phyloP scores from a whole-genome alignment of 1,140 invertebrate species.

The Nephila pilipes region DNA sequence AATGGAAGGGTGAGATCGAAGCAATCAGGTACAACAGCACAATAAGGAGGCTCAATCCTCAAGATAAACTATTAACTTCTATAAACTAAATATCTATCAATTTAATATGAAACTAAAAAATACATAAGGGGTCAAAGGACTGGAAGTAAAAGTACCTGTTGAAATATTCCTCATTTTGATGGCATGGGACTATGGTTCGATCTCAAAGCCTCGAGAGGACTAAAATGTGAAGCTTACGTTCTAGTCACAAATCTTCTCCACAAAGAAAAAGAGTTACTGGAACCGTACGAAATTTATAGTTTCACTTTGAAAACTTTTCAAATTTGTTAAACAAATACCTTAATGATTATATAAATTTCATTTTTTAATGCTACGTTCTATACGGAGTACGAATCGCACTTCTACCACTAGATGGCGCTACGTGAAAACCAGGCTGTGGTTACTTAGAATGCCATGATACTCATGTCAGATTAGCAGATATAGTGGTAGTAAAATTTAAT shows the following conservation, averaged over 20 bases:
- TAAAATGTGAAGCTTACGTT: neutral
- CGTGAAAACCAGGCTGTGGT: slow-evolving; percentile 30
- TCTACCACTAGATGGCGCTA: slow-evolving; percentile 38
- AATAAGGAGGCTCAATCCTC: neutral
- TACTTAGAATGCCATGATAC: neutral
- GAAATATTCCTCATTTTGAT: neutral
- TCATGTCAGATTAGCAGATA: too few species aligned
- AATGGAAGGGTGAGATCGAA: neutral
- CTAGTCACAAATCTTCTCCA: neutral
- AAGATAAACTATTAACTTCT: neutral
- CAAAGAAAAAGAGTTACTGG: neutral
- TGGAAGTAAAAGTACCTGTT: neutral
- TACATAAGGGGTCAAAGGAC: neutral
- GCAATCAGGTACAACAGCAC: neutral
- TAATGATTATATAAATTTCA: neutral
- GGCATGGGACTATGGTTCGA: neutral
- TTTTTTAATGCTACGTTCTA: neutral
- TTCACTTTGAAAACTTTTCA: neutral
- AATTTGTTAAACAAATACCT: neutral
- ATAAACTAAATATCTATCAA: neutral
- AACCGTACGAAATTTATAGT: neutral
- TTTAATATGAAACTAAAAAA: neutral
- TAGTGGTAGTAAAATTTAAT: too few species aligned
- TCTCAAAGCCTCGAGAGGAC: neutral
- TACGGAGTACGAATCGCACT: neutral